Evolutionary conservation across 2,888 invertebrate species (phyloP).

Genomic region (Eupithecia subumbrata): DNA sequence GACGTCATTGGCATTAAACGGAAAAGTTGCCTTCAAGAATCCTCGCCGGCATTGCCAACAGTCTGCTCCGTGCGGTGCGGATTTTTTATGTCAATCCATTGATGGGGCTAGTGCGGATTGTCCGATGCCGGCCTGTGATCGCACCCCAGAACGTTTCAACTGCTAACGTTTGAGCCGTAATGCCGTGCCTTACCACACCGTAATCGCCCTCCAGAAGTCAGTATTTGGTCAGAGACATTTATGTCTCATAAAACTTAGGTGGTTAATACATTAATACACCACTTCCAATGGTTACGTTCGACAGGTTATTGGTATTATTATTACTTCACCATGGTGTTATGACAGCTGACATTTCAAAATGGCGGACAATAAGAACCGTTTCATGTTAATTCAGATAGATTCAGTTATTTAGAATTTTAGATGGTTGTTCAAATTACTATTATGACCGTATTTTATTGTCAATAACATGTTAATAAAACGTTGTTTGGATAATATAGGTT

Average conservation of each 20-base stretch:
- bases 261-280: not conserved
- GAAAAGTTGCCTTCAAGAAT: too few species aligned
- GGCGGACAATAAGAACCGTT: not conserved
- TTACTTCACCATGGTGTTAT: not conserved
- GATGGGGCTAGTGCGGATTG: too few species aligned
- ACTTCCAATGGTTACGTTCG: not conserved
- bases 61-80: too few species aligned
- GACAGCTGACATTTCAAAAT: slow-evolving; percentile 10
- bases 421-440: slow-evolving; percentile 8
- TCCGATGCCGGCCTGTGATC: too few species aligned
- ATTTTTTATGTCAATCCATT: too few species aligned
- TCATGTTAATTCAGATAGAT: slow-evolving; percentile 2
- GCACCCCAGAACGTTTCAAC: too few species aligned
- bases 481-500: slow-evolving; percentile 11
- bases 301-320: slow-evolving; percentile 5
- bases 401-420: slow-evolving; percentile 4
- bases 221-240: not conserved
- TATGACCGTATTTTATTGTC: slow-evolving; percentile 11
- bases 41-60: too few species aligned
- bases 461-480: slow-evolving; percentile 9
- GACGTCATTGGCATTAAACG: too few species aligned
- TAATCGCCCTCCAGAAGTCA: too few species aligned
- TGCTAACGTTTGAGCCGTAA: too few species aligned
- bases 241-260: not conserved
- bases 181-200: too few species aligned